Percentiles rank a stretch among this genome's conserved stretches.
These are phyloP conservation scores for Lepus townsendii DNA, from an alignment of 2,797 vertebrate genomes.

Conservation along the genomic window DNA sequence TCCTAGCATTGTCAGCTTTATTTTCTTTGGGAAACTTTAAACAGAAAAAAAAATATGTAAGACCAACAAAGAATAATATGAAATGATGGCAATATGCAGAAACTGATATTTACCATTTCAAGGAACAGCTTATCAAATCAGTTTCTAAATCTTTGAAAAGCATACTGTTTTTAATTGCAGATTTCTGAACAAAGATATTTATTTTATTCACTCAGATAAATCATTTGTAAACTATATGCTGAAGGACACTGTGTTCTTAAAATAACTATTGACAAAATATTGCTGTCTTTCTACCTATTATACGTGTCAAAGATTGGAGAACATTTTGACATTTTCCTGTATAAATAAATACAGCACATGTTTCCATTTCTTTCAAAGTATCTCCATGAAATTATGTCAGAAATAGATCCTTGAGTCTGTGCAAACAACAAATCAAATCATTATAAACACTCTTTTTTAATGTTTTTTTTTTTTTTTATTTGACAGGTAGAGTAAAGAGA, in stretches of 20 bases:
- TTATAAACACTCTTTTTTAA: background rate
- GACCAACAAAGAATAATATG: background rate
- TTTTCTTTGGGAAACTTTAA: slow-evolving; percentile 66
- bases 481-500: too few species aligned
- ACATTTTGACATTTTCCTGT: slow-evolving; percentile 16
- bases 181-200: slow-evolving; percentile 62
- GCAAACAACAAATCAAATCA: slow-evolving; percentile 28
- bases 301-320: background rate
- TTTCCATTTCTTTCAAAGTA: slow-evolving; percentile 24
- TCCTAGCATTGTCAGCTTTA: background rate
- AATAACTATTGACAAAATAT: background rate
- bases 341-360: slow-evolving; percentile 19
- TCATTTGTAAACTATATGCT: slow-evolving; percentile 20
- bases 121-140: slow-evolving; percentile 44
- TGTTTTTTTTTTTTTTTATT: too few species aligned
- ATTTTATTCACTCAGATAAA: slow-evolving; percentile 35
- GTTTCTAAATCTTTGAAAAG: slow-evolving; percentile 48
- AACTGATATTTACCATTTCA: slow-evolving; percentile 26
- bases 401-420: slow-evolving; percentile 25
- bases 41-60: slow-evolving; percentile 19
- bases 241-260: slow-evolving; percentile 33
- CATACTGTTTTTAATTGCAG: background rate
- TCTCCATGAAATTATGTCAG: slow-evolving; percentile 20
- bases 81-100: background rate
- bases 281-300: background rate